phyloP scores from a whole-genome alignment of 1,140 invertebrate species.

The Platyscapa corneri region DNA sequence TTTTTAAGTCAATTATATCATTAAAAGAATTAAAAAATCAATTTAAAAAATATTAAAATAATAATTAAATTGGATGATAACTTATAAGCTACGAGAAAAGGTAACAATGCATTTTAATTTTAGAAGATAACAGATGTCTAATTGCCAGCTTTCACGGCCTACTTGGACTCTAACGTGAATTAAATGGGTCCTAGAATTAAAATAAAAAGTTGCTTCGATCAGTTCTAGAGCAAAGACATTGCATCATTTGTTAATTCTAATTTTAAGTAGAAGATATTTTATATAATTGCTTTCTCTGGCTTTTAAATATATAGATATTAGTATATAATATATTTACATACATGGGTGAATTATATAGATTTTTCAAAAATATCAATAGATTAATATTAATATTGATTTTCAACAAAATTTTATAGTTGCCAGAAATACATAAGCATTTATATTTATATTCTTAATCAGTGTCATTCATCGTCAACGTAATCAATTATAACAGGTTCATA shows the following conservation, averaged over 20 bases:
- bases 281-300: neutral
- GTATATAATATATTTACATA: neutral
- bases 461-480: no score
- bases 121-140: slow-evolving; percentile 1
- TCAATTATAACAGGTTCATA: no score
- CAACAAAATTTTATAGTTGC: neutral
- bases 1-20: neutral
- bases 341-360: no score
- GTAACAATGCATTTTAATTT: neutral
- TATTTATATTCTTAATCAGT: no score
- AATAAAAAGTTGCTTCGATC: slow-evolving; percentile 32
- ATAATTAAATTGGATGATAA: neutral
- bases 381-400: no score
- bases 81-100: neutral
- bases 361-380: no score
- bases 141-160: neutral
- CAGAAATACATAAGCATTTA: neutral
- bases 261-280: slow-evolving; percentile 22
- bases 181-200: slow-evolving; percentile 28
- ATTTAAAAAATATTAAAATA: slow-evolving; percentile 14
- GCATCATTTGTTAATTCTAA: slow-evolving; percentile 29
- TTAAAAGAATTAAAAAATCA: neutral
- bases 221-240: slow-evolving; percentile 10
- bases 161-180: slow-evolving; percentile 25
- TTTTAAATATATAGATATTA: neutral